Conservation (phyloP, 2,797 vertebrate species). For the Alexandromys oeconomus region DNA sequence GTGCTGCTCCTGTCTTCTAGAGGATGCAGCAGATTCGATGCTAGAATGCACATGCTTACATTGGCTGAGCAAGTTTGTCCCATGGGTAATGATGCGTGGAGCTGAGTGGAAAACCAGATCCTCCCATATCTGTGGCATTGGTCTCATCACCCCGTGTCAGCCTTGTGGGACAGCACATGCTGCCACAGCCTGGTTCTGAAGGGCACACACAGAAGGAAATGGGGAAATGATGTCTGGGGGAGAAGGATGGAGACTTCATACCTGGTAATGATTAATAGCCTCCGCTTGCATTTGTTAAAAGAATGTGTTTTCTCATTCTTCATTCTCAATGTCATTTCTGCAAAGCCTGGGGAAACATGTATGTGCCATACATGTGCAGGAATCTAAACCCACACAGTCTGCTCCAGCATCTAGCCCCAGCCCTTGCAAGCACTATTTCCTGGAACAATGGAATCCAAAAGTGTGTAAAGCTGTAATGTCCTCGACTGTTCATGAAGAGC, state of each 20-base stretch:
- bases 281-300: background rate
- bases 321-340: background rate
- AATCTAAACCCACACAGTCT: rapidly evolving
- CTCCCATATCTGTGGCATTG: background rate
- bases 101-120: background rate
- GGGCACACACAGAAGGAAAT: background rate
- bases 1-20: background rate
- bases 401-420: background rate
- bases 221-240: rapidly evolving
- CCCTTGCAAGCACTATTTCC: background rate
- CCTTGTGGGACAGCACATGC: background rate
- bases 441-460: background rate
- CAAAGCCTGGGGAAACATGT: background rate
- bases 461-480: no score
- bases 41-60: background rate
- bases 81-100: rapidly evolving
- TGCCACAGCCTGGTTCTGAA: background rate
- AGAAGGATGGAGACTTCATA: background rate
- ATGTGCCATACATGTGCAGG: rapidly evolving
- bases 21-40: rapidly evolving
- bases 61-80: no score
- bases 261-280: background rate
- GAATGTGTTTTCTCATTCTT: background rate
- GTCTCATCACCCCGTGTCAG: rapidly evolving
- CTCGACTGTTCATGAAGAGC: background rate